phyloP scores from a whole-genome alignment of 64 coral and sea anemone genomes.

The Platygyra sinensis region DNA sequence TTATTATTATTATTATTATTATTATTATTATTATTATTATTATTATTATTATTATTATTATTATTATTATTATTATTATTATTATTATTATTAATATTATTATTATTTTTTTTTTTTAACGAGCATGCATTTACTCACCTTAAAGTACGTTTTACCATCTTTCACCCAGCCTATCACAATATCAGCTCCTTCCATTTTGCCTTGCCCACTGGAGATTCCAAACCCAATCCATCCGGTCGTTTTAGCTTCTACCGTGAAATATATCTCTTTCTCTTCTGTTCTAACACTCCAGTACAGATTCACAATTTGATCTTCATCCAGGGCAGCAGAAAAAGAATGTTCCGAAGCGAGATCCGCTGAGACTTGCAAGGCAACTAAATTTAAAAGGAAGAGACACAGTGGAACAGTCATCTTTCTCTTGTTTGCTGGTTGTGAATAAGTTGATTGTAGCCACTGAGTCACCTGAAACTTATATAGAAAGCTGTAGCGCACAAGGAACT shows the following conservation, averaged over 20 bases:
- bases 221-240: constrained; percentile 57
- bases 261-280: not conserved
- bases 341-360: not conserved
- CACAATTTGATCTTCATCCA: constrained; percentile 27
- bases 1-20: too few species aligned
- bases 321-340: not conserved
- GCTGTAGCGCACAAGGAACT: too few species aligned
- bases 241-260: constrained; percentile 50
- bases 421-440: too few species aligned
- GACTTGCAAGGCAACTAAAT: not conserved
- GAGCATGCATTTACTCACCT: not conserved
- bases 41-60: too few species aligned
- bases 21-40: too few species aligned
- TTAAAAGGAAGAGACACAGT: not conserved
- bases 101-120: too few species aligned
- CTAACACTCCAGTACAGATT: constrained; percentile 37
- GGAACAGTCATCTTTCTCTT: not conserved
- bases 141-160: constrained; percentile 15
- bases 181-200: constrained; percentile 41
- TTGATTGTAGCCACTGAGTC: too few species aligned
- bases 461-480: too few species aligned
- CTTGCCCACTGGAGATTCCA: constrained; percentile 30
- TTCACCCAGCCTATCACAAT: constrained; percentile 56
- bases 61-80: too few species aligned
- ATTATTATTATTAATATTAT: too few species aligned